A percentile compares a stretch with the other conserved stretches of the same genome.
Conservation (phyloP, 2,888 invertebrate species). For the Archaeoteleia sp. region DNA sequence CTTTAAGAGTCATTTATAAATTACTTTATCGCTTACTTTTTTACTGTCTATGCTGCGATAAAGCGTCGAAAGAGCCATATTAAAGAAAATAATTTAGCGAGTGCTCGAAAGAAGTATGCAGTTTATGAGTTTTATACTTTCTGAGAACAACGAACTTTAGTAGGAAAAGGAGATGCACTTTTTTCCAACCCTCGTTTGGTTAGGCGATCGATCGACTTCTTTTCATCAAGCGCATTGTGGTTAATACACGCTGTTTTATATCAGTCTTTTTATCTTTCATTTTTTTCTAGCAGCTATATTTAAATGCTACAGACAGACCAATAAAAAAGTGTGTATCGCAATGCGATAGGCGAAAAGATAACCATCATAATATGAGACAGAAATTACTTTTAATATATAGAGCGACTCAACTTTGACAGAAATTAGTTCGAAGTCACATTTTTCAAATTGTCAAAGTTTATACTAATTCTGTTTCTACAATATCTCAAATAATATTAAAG, state of each 20-base stretch:
- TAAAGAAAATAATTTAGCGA: slow-evolving; percentile 33
- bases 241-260: slow-evolving; percentile 9
- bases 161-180: slow-evolving; percentile 9
- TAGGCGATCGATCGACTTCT: slow-evolving; percentile 23
- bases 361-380: no score
- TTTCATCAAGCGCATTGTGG: slow-evolving; percentile 31
- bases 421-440: no score
- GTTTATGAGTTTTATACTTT: slow-evolving; percentile 35
- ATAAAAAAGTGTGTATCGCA: neutral
- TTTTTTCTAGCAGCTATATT: no score
- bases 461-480: no score
- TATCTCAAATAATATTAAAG: no score
- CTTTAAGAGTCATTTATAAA: slow-evolving; percentile 25
- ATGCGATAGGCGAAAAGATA: neutral
- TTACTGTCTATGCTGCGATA: slow-evolving; percentile 18
- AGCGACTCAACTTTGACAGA: no score
- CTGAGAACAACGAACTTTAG: slow-evolving; percentile 19
- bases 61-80: slow-evolving; percentile 33
- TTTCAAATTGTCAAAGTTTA: no score
- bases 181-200: slow-evolving; percentile 19
- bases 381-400: no score
- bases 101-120: slow-evolving; percentile 30
- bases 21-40: slow-evolving; percentile 21
- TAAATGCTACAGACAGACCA: neutral
- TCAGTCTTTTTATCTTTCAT: neutral